Evolutionary conservation across 2,113 vertebrate genomes (phyloP).

Genomic region (Diadophis punctatus): DNA sequence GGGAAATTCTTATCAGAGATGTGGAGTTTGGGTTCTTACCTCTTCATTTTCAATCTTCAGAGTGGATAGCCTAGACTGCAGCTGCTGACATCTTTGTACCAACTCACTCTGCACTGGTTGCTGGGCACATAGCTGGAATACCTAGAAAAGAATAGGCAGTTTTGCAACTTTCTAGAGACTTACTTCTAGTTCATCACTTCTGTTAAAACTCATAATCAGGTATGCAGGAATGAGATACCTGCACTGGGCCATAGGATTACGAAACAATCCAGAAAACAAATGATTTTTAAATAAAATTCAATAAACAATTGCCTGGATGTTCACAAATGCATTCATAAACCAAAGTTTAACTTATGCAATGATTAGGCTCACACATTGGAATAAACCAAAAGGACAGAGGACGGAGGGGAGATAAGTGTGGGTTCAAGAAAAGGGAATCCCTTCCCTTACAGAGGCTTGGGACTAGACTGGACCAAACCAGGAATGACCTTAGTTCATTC

Average conservation of each 20-base stretch:
- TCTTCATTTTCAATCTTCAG: constrained; percentile 97
- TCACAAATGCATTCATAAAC: not conserved
- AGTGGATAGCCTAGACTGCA: constrained; percentile 90
- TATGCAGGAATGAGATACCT: not conserved
- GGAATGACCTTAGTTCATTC: not conserved
- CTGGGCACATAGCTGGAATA: constrained; percentile 88
- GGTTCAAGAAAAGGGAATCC: not conserved
- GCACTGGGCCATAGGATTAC: not conserved
- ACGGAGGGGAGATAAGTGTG: not conserved
- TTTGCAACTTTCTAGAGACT: constrained; percentile 15
- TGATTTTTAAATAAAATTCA: not conserved
- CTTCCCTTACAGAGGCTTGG: not conserved
- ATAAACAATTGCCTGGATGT: not conserved
- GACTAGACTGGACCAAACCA: not conserved
- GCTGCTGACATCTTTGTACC: constrained; percentile 90
- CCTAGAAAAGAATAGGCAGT: constrained; percentile 64
- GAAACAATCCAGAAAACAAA: not conserved
- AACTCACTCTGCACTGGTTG: constrained; percentile 88
- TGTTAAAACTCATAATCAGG: not conserved
- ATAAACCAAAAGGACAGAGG: not conserved
- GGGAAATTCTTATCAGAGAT: rapidly evolving
- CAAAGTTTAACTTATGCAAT: not conserved
- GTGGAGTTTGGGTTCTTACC: constrained; percentile 65
- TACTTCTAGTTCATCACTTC: not conserved
- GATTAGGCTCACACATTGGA: not conserved